These are phyloP conservation scores for Aphyosemion australe DNA, from an alignment of 2,113 vertebrate genomes.

Conservation along the genomic window DNA sequence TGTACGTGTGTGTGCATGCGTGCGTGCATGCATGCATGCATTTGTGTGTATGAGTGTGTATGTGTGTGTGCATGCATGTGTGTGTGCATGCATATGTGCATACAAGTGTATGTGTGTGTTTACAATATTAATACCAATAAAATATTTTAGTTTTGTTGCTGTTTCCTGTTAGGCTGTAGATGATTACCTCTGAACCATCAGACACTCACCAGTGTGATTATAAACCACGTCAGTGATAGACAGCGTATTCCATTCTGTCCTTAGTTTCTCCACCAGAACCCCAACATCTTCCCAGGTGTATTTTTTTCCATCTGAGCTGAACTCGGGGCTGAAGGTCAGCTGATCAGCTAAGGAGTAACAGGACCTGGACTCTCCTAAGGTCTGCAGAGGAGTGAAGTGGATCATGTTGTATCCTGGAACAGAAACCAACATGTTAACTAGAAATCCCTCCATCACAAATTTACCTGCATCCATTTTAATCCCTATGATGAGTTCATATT, in stretches of 20 bases:
- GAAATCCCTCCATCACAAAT: background rate
- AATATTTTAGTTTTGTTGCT: too few relatives aligned
- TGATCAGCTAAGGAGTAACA: conserved; percentile 75
- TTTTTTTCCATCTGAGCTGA: conserved; percentile 46
- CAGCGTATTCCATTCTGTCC: conserved; percentile 67
- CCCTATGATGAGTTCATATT: too few relatives aligned
- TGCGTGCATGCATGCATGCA: too few relatives aligned
- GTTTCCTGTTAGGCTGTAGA: too few relatives aligned
- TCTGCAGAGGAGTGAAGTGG: conserved; percentile 74
- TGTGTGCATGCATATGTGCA: too few relatives aligned
- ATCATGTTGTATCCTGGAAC: conserved; percentile 66
- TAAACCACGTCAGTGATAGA: conserved; percentile 76
- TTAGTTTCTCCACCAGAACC: conserved; percentile 58
- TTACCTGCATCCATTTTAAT: too few relatives aligned
- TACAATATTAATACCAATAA: too few relatives aligned
- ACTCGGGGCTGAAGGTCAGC: conserved; percentile 65
- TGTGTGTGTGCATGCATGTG: too few relatives aligned
- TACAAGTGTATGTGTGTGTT: too few relatives aligned
- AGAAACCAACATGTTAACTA: background rate
- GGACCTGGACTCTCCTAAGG: conserved; percentile 69
- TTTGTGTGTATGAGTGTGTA: too few relatives aligned
- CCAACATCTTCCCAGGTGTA: conserved; percentile 64
- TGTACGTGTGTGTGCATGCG: too few relatives aligned
- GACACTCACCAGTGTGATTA: conserved; percentile 69
- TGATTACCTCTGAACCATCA: background rate